Evolutionary conservation across 2,888 invertebrate genomes (phyloP).

Genomic region (Eupithecia dodoneata): DNA sequence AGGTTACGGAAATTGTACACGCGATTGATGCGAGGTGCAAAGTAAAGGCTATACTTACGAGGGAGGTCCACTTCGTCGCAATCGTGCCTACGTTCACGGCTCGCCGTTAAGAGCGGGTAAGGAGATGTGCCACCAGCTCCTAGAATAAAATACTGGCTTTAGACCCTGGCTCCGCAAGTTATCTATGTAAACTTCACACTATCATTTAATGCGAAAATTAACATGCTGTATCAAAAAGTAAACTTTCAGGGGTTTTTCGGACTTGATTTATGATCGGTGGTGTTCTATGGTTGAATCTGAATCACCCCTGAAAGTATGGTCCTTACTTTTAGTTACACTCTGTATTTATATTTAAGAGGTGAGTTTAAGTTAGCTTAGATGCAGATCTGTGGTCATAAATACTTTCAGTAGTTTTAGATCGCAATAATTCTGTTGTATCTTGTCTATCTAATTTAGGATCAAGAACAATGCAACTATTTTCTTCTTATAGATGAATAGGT

Average conservation of each 20-base stretch:
- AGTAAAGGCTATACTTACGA: conserved; percentile 45
- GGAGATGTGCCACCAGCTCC: conserved; percentile 64
- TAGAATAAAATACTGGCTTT: conserved; percentile 25
- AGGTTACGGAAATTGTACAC: background rate
- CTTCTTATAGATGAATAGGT: background rate
- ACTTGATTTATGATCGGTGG: background rate
- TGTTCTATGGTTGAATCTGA: background rate
- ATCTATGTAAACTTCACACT: background rate
- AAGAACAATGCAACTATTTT: too few relatives aligned
- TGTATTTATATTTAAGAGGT: background rate
- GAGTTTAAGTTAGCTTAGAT: background rate
- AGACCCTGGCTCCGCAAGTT: background rate
- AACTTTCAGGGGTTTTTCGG: background rate
- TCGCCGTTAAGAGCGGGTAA: conserved; percentile 63
- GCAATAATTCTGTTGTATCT: too few relatives aligned
- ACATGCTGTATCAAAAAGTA: background rate
- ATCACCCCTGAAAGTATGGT: background rate
- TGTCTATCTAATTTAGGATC: too few relatives aligned
- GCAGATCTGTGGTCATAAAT: background rate
- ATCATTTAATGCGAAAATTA: background rate
- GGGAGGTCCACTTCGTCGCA: conserved; percentile 60
- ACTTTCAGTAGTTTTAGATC: too few relatives aligned
- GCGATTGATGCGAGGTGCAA: background rate
- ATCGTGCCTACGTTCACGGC: conserved; percentile 43
- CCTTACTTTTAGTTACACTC: background rate